Evolutionary conservation across 2,113 vertebrate species (phyloP), one percentile per base, ranked within the genome.

Genomic region (Felis chaus): DNA sequence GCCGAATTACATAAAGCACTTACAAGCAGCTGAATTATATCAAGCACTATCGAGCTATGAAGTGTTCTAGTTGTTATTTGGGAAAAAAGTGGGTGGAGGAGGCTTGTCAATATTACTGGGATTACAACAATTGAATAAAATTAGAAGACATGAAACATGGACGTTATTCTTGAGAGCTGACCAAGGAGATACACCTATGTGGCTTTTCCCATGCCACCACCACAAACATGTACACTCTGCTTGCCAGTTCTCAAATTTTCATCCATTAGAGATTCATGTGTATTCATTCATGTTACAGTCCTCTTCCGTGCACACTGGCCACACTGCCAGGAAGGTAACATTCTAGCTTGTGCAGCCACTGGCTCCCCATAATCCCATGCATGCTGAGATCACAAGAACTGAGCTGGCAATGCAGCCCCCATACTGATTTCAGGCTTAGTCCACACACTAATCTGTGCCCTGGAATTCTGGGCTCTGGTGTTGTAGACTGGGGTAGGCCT

Each of bases 171-270:
- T 21, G 11, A 48, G 23, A 50, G 27, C 4, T 91, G 55, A 57
- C 19, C 66, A 39, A 71, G 13, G 65, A 63, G 85, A 39, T 11
- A 16, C 1, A 39, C 9, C 15, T 18, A 5, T 14, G 1, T 7
- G 66, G 41, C 5, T 18, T 36, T 63, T 45, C 11, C 21, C 3
- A 14, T 4, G 2, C 19, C 0, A 1, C 16, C 12, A 1, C 12
- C 11, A 0, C 33, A 41, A 39, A 73, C 23, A 25, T 0, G 14
- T 3, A 15, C 4, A 6, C 7, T 16, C 7, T 25, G 39, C 6
- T 57, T 39, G 36, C 31, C 14, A 3, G 31, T 16, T 50, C 39
- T 33, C 4, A 11, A 66, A 4, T 23, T 8, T 23, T 65, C 15
- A 14, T 10, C 27, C 15, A 2, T 63, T 33, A 89, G 85, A 63